Conservation (phyloP, 2,888 invertebrate genomes). For the Luperina testacea region DNA sequence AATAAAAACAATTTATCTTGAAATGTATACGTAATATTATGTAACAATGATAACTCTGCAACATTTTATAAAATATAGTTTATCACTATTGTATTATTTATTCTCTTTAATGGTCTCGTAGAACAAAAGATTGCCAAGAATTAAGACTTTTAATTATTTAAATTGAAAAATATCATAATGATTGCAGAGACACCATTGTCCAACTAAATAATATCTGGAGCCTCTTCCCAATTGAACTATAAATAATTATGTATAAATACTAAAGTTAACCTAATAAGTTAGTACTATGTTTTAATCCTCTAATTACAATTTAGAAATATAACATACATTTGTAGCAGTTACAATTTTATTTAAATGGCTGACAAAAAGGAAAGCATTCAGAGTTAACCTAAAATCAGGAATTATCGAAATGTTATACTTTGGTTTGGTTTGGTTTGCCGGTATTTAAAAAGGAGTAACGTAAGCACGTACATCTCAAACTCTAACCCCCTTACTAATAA, state of each 20-base stretch:
- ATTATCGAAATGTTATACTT: background rate
- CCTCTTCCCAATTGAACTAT: conserved; percentile 68
- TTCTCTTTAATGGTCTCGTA: conserved; percentile 1
- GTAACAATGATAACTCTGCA: conserved; percentile 52
- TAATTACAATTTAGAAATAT: conserved; percentile 64
- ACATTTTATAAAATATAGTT: conserved; percentile 15
- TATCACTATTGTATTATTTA: background rate
- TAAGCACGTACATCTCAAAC: background rate
- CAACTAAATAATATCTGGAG: conserved; percentile 63
- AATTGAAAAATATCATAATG: conserved; percentile 14
- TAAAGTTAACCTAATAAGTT: conserved; percentile 66
- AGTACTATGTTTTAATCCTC: conserved; percentile 63
- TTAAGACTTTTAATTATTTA: background rate
- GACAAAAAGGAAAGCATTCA: background rate
- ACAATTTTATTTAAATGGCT: conserved; percentile 39
- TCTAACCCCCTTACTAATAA: too few relatives aligned
- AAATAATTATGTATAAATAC: conserved; percentile 66
- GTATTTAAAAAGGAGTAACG: background rate
- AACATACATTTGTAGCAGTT: conserved; percentile 52
- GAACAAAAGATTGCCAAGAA: background rate
- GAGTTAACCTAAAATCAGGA: background rate
- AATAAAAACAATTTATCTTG: conserved; percentile 33
- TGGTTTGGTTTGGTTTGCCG: background rate
- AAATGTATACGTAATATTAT: conserved; percentile 22
- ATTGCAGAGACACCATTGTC: conserved; percentile 46